Base-by-base conservation (phyloP, 2,888 invertebrate genomes). In the Melanchra persicariae region DNA sequence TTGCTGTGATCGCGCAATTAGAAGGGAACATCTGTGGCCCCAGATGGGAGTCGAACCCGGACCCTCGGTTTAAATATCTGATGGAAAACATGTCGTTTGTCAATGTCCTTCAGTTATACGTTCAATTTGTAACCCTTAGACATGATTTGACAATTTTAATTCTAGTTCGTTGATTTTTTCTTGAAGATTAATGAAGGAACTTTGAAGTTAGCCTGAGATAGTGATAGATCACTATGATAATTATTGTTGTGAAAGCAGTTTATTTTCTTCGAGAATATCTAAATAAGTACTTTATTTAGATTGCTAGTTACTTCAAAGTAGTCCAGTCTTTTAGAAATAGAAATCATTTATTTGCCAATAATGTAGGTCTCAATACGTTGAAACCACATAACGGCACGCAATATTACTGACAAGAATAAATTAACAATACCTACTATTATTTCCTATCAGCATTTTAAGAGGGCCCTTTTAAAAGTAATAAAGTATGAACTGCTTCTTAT, bases 1-100 rank as follows among this genome's bases (percentile, higher is more conserved):
- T 88, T 86, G 85, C 82, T 73, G 78, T 81, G 83, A 84, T 85
- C 83, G 82, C 76, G 83, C 85, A 87, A 91, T 91, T 90, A 90
- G 84, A 66, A 82, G 77, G 69, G 77, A 80, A 69, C 91, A 90
- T 88, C 90, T 91, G 90, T 64, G 86, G 74, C 84, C 85, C 63
- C 86, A 85, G 82, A 75, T 79, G 85, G 85, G 86, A 84, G 78
- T 84, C 84, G 82, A 85, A 88, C 85, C 82, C 52, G 74, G 77
- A 74, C 85, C 88, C 87, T 84, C 83, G 70, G 69, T 81, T 72
- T 78, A 77, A 73, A 77, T 74, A 77, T 82, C 84, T 79, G 81
- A 81, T 79, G 82, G 77, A 80, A 83, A 86, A 83, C 79, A 77
- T 84, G 84, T 86, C 87, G 84, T 90, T 90, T 88, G 85, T 91